Percentiles rank a stretch among this genome's conserved stretches.
Evolutionary conservation across 2,888 invertebrate species (phyloP).

Genomic region (Rhagonycha lutea): DNA sequence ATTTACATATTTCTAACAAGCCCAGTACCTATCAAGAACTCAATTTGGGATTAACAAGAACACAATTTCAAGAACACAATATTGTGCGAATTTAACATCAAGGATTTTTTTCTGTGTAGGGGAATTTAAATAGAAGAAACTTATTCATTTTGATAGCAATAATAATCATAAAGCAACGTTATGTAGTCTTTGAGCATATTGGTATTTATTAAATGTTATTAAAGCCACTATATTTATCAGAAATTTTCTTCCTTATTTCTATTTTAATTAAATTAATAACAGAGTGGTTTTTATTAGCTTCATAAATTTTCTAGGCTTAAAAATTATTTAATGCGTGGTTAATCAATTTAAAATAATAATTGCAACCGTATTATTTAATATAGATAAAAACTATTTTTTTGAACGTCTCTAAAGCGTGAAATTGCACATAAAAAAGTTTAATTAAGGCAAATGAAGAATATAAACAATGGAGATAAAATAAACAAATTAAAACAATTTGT

Average conservation of each 20-base stretch:
- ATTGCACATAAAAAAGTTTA: background rate
- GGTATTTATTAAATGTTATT: background rate
- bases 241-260: slow-evolving; percentile 12
- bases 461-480: background rate
- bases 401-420: background rate
- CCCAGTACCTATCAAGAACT: no score
- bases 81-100: no score
- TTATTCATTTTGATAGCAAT: background rate
- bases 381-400: background rate
- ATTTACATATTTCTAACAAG: no score
- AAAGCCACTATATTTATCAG: background rate
- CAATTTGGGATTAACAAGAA: no score
- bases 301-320: background rate
- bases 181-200: background rate
- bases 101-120: no score
- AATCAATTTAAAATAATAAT: background rate
- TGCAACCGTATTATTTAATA: background rate
- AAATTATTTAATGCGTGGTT: background rate
- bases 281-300: slow-evolving; percentile 1
- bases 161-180: background rate
- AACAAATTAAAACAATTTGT: background rate
- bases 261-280: slow-evolving; percentile 1
- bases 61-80: no score
- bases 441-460: background rate
- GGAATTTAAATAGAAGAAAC: background rate